phyloP scores from a whole-genome alignment of 2,797 vertebrate species.

The Microchirus variegatus region DNA sequence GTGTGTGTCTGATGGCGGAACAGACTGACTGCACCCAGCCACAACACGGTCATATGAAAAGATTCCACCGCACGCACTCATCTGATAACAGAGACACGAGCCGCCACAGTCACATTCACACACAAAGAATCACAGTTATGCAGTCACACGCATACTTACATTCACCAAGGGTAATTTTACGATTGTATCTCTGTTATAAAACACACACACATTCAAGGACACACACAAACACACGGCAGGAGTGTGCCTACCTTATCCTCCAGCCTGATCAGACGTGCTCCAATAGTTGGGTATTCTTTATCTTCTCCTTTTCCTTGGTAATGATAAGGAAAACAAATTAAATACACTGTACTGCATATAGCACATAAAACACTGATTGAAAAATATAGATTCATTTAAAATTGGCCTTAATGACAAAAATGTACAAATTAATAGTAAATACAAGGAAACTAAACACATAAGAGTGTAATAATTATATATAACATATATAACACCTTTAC shows the following conservation, averaged over 20 bases:
- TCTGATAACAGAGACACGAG: constrained; percentile 38
- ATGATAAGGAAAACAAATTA: not conserved
- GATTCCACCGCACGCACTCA: constrained; percentile 32
- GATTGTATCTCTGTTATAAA: constrained; percentile 27
- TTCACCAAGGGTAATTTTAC: not conserved
- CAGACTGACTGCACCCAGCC: constrained; percentile 19
- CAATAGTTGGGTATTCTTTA: constrained; percentile 88
- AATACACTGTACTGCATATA: not conserved
- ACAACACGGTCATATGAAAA: constrained; percentile 39
- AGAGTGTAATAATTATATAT: too few relatives aligned
- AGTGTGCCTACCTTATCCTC: constrained; percentile 88
- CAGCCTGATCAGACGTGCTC: constrained; percentile 88
- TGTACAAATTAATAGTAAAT: too few relatives aligned
- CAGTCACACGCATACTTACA: constrained; percentile 5
- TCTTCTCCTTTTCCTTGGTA: constrained; percentile 88
- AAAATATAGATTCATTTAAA: not conserved
- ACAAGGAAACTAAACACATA: too few relatives aligned
- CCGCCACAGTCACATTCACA: constrained; percentile 13
- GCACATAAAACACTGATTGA: not conserved
- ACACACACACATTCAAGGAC: constrained; percentile 20
- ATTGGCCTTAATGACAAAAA: too few relatives aligned
- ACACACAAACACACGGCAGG: constrained; percentile 1
- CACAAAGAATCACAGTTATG: not conserved
- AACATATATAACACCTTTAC: too few relatives aligned
- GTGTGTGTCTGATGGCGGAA: constrained; percentile 15